Evolutionary conservation across 2,113 vertebrate species (phyloP).

Genomic region (Myocastor coypus): DNA sequence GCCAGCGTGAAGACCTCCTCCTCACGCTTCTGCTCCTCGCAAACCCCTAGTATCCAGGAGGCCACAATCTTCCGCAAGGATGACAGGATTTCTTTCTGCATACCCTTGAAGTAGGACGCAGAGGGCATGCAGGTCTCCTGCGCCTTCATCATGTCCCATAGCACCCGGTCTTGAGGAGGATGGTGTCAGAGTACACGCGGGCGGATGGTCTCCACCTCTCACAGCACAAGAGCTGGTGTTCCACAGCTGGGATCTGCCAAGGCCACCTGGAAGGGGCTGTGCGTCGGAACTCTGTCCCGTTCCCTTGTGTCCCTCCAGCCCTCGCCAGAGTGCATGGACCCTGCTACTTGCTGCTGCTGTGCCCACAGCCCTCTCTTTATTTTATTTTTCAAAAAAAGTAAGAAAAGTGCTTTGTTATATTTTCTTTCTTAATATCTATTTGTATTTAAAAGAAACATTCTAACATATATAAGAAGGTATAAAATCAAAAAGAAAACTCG

Average conservation of each 20-base stretch:
- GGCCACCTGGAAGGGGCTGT: neutral
- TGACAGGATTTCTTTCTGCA: constrained; percentile 96
- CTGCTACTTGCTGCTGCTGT: constrained; percentile 89
- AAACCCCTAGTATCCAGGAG: constrained; percentile 98
- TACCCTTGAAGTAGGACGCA: constrained; percentile 98
- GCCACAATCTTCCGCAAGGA: constrained; percentile 99
- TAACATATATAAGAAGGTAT: neutral
- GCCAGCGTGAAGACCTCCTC: constrained; percentile 98
- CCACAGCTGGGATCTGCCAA: constrained; percentile 88
- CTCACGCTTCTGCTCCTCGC: constrained; percentile 98
- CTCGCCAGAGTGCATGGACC: constrained; percentile 85
- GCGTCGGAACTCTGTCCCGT: constrained; percentile 41
- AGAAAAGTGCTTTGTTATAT: neutral
- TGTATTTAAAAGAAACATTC: neutral
- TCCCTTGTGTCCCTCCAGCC: constrained; percentile 76
- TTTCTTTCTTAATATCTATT: neutral
- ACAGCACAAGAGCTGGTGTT: constrained; percentile 98
- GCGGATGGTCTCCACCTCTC: constrained; percentile 95
- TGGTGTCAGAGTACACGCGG: too few relatives aligned
- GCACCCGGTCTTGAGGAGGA: constrained; percentile 97
- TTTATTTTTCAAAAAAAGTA: neutral
- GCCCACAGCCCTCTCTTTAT: constrained; percentile 90
- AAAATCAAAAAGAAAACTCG: neutral
- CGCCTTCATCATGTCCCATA: constrained; percentile 95
- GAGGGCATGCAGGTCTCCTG: constrained; percentile 97